Evolutionary conservation across 2,797 vertebrate genomes (phyloP).

Genomic region (Coregonus suidteri): DNA sequence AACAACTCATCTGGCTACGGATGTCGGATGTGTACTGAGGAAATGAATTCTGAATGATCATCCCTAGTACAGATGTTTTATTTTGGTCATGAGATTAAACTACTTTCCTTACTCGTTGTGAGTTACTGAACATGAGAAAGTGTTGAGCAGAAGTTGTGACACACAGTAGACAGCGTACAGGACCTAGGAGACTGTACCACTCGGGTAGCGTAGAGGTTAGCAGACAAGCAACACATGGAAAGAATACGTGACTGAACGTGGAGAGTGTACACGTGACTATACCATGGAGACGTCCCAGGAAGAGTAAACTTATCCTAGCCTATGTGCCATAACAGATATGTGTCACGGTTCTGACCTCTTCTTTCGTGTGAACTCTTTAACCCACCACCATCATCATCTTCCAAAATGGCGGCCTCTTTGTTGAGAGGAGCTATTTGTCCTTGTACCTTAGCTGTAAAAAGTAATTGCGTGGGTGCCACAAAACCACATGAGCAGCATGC

Average conservation of each 20-base stretch:
- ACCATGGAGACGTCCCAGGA: constrained; percentile 21
- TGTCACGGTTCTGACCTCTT: constrained; percentile 32
- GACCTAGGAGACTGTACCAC: too few relatives aligned
- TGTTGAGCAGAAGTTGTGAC: neutral
- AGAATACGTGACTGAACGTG: constrained; percentile 15
- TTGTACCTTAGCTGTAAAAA: constrained; percentile 21
- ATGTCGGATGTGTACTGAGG: constrained; percentile 53
- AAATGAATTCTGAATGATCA: constrained; percentile 62
- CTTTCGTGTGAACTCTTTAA: constrained; percentile 5
- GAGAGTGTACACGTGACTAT: constrained; percentile 16
- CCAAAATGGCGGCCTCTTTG: constrained; percentile 36
- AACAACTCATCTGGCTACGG: constrained; percentile 45
- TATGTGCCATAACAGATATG: constrained; percentile 21
- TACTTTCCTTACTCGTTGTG: constrained; percentile 26
- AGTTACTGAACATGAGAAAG: constrained; percentile 12
- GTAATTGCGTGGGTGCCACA: constrained; percentile 17
- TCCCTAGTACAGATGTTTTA: constrained; percentile 51
- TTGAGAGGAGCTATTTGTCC: constrained; percentile 16
- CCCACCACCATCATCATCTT: constrained; percentile 22
- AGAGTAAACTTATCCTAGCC: constrained; percentile 23
- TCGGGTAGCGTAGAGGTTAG: neutral
- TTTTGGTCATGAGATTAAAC: constrained; percentile 27
- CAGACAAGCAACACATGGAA: neutral
- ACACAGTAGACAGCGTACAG: neutral
- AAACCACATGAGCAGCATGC: constrained; percentile 43